These are phyloP conservation scores for Myocastor coypus DNA, from an alignment of 2,113 vertebrate genomes.

Conservation along the genomic window DNA sequence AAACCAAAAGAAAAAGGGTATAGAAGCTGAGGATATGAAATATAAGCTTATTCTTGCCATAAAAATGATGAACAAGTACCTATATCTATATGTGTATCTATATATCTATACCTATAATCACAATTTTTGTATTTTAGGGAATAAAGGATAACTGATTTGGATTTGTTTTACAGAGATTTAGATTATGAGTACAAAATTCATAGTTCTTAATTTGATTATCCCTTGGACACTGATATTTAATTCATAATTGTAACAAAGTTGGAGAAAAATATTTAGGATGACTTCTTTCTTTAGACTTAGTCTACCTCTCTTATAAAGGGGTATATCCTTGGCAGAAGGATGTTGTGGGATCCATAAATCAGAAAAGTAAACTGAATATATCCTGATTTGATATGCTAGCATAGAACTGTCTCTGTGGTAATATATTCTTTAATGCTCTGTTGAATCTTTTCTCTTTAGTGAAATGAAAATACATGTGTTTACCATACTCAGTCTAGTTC, in stretches of 20 bases:
- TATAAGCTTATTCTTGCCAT: constrained; percentile 2
- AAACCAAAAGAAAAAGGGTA: too few species aligned
- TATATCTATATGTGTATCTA: constrained; percentile 24
- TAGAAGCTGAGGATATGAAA: too few species aligned
- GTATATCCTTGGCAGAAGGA: constrained; percentile 79
- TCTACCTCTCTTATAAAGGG: constrained; percentile 72
- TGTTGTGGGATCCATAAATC: constrained; percentile 83
- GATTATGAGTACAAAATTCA: constrained; percentile 55
- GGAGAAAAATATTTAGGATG: constrained; percentile 74
- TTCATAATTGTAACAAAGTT: constrained; percentile 76
- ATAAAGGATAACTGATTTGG: constrained; percentile 5
- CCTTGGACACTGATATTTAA: constrained; percentile 53
- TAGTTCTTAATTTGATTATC: constrained; percentile 77
- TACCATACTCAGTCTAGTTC: constrained; percentile 78
- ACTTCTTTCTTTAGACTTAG: constrained; percentile 78
- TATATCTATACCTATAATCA: background rate
- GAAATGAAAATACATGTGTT: constrained; percentile 87
- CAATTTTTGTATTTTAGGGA: constrained; percentile 57
- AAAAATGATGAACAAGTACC: background rate
- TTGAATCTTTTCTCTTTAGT: constrained; percentile 79
- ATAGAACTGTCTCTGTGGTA: constrained; percentile 82
- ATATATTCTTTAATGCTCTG: constrained; percentile 86
- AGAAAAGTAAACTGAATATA: constrained; percentile 78
- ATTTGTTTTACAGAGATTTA: constrained; percentile 60
- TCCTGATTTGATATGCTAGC: constrained; percentile 81